Conservation (phyloP, 2,888 invertebrate species). For the Protonemura montana region DNA sequence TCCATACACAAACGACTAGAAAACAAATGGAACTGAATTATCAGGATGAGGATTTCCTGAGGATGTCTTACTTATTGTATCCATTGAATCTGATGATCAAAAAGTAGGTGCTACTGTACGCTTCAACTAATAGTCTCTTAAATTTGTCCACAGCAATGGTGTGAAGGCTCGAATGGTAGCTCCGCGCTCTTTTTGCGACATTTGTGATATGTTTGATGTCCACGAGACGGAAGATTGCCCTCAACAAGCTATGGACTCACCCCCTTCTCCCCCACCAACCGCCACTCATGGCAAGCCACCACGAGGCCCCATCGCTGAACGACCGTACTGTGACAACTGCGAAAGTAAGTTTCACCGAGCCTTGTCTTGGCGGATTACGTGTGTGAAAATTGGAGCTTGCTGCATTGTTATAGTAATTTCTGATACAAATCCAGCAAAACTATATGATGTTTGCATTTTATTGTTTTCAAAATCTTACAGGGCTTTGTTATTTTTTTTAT, state of each 20-base stretch:
- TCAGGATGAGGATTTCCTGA: no score
- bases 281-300: constrained; percentile 62
- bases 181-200: constrained; percentile 94
- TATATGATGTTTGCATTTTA: no score
- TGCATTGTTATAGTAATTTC: no score
- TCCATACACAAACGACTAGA: no score
- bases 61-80: no score
- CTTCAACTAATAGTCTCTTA: constrained; percentile 39
- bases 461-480: no score
- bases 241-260: constrained; percentile 71
- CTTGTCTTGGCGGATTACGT: background rate
- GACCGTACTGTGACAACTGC: constrained; percentile 92
- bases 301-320: constrained; percentile 58
- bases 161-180: constrained; percentile 62
- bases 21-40: no score
- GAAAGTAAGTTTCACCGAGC: constrained; percentile 73
- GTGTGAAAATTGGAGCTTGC: background rate
- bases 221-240: constrained; percentile 99
- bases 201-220: constrained; percentile 94
- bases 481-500: no score
- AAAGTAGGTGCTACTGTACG: background rate
- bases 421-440: no score
- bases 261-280: constrained; percentile 64
- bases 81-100: background rate
- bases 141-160: constrained; percentile 52